Base-by-base conservation (phyloP, 2,113 vertebrate species). In the Lichenostomus cassidix region DNA sequence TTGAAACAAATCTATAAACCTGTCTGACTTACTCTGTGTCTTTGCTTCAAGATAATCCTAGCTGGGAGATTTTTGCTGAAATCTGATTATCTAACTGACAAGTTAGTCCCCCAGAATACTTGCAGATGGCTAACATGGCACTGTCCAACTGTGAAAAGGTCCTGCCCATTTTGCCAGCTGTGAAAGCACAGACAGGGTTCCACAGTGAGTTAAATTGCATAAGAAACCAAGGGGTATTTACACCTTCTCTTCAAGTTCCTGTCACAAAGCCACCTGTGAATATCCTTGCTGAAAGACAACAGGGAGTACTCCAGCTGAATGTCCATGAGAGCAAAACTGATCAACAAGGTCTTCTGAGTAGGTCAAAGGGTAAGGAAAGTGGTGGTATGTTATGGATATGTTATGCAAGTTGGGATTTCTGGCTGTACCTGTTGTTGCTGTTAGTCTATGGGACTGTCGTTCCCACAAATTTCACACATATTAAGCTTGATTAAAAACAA, bases 401-500 rank as follows among this genome's bases (percentile, higher is more conserved):
- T 75, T 87, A 44, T 52, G 39, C 39, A 81, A 81, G 64, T 50
- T 24, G 20, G 56, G 33, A 83, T 70, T 97, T 89, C 95, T 91
- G 80, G 68, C 86, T 92, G 80, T 96, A 95, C 83, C 91, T 97
- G 90, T 86, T 93, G 83, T 81, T 88, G 52, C 92, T 88, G 35
- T 90, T 92, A 80, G 41, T 77, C 92, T 78, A 53, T 77, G 88
- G 69, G 92, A 88, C 76, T 89, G 83, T 87, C 37, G 0, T 88
- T 95, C 82, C 85, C 90, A 90, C 93, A 96, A 95, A 95, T 93
- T 95, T 93, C 92, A 90, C 83, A 90, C 52, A 3, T 83, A 87
- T 94, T 87, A 96, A 83, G 65, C 80, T 87, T 94, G 79, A 96
- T 96, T 95, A 96, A 96, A 93, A 96, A 83, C 73, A 83, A 81